Conservation (phyloP, 2,888 invertebrate species). For the Calliphora vomitoria region DNA sequence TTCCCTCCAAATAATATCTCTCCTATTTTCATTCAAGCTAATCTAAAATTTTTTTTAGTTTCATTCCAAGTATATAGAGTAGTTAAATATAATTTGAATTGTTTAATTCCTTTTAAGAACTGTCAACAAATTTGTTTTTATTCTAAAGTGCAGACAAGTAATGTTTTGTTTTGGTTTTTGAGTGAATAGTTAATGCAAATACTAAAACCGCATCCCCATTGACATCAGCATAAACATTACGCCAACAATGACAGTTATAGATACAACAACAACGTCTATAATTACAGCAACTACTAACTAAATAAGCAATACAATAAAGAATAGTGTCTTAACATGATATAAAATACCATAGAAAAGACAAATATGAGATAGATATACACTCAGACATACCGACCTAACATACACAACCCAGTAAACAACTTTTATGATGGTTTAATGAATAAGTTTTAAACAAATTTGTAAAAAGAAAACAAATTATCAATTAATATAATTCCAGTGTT, state of each 20-base stretch:
- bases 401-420: conserved; percentile 54
- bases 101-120: conserved; percentile 32
- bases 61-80: no score
- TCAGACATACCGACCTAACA: background rate
- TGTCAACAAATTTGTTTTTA: conserved; percentile 59
- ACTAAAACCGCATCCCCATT: conserved; percentile 76
- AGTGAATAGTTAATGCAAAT: conserved; percentile 74
- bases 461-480: no score
- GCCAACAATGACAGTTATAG: conserved; percentile 62
- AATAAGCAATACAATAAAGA: conserved; percentile 61
- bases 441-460: no score
- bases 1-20: no score
- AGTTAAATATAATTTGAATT: background rate
- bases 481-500: no score
- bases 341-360: conserved; percentile 63
- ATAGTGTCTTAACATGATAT: conserved; percentile 62
- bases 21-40: no score
- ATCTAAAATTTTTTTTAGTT: no score
- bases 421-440: background rate
- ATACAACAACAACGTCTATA: conserved; percentile 37
- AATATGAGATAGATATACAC: conserved; percentile 41
- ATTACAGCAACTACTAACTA: conserved; percentile 21
- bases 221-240: conserved; percentile 70
- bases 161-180: conserved; percentile 63
- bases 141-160: conserved; percentile 55